phyloP scores from a whole-genome alignment of 1,140 invertebrate genomes.

The Macrobrachium rosenbergii region DNA sequence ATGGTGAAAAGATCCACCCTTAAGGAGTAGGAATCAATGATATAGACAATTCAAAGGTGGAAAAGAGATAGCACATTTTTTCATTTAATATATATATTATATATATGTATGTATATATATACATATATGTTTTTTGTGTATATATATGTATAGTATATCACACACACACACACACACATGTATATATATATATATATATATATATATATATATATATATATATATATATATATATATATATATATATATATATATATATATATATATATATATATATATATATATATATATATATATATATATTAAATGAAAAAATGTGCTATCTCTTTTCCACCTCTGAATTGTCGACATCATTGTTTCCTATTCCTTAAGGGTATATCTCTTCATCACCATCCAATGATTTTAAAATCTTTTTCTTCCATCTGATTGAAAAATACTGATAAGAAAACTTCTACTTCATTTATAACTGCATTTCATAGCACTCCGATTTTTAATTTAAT shows the following conservation, averaged over 20 bases:
- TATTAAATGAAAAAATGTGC: neutral
- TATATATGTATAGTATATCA: slow-evolving; percentile 6
- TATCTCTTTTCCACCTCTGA: neutral
- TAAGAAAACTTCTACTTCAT: too few relatives aligned
- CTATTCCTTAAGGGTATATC: too few relatives aligned
- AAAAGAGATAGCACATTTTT: neutral
- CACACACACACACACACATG: neutral
- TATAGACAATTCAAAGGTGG: too few relatives aligned
- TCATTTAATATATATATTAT: neutral
- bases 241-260: neutral
- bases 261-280: neutral
- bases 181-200: slow-evolving; percentile 22
- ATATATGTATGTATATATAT: neutral
- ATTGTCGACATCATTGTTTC: too few relatives aligned
- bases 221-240: slow-evolving; percentile 22
- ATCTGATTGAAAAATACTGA: too few relatives aligned
- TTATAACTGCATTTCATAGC: too few relatives aligned
- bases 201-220: slow-evolving; percentile 10
- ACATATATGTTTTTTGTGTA: slow-evolving; percentile 1
- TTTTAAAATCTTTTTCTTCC: too few relatives aligned
- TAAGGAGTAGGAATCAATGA: too few relatives aligned
- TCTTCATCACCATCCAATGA: too few relatives aligned
- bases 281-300: neutral
- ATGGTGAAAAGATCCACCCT: too few relatives aligned
- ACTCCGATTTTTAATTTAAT: too few relatives aligned